Conservation (phyloP, 2,888 invertebrate species). For the Nyleta sp. region DNA sequence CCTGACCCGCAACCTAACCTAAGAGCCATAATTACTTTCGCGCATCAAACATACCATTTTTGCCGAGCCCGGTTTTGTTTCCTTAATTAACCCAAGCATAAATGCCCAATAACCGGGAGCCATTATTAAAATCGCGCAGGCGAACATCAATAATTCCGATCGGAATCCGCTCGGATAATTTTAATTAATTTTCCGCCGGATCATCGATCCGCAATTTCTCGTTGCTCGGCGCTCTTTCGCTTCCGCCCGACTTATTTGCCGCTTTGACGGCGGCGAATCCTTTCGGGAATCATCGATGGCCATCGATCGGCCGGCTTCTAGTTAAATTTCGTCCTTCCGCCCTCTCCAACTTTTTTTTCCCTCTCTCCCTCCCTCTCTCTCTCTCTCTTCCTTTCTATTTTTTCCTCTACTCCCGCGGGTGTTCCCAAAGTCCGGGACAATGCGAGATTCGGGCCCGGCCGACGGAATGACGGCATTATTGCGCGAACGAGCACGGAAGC, state of each 20-base stretch:
- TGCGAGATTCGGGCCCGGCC: slow-evolving; percentile 47
- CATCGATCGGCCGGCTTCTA: too few relatives aligned
- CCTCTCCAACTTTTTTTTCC: too few relatives aligned
- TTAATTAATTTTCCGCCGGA: slow-evolving; percentile 41
- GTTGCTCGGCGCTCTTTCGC: slow-evolving; percentile 11
- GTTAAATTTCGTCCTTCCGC: too few relatives aligned
- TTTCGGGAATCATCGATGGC: too few relatives aligned
- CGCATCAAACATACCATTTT: background rate
- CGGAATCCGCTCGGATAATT: slow-evolving; percentile 35
- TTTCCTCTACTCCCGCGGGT: slow-evolving; percentile 18
- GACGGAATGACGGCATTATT: slow-evolving; percentile 50
- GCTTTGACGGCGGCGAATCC: slow-evolving; percentile 20
- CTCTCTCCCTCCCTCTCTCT: too few relatives aligned
- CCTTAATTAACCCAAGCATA: slow-evolving; percentile 17
- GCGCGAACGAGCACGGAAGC: slow-evolving; percentile 40
- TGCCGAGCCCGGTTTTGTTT: background rate
- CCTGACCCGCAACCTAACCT: background rate
- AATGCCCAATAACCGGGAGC: slow-evolving; percentile 11
- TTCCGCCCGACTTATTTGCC: slow-evolving; percentile 31
- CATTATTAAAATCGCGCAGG: slow-evolving; percentile 30
- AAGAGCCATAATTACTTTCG: background rate
- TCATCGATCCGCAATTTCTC: slow-evolving; percentile 32
- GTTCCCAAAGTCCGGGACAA: slow-evolving; percentile 33
- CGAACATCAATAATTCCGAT: slow-evolving; percentile 31
- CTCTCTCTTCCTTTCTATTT: too few relatives aligned